These are phyloP conservation scores for Aphelinus atriplicis DNA, from an alignment of 1,140 invertebrate species.

Conservation along the genomic window DNA sequence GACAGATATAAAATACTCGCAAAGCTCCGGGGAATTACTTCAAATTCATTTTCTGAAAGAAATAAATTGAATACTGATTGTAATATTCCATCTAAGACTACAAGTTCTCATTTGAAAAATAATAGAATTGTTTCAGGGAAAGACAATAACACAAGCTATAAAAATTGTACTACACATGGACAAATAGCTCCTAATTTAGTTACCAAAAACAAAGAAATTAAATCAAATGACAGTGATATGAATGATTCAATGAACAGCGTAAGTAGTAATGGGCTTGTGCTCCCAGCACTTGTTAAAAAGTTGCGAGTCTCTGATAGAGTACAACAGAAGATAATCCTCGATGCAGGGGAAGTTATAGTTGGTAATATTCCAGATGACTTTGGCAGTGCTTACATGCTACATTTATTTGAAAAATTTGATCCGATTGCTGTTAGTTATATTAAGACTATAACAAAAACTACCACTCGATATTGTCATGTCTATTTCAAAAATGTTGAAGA, in stretches of 20 bases:
- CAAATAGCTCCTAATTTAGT: neutral
- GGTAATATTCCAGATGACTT: constrained; percentile 51
- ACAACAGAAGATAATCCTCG: constrained; percentile 16
- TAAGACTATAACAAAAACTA: constrained; percentile 17
- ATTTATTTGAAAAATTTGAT: constrained; percentile 52
- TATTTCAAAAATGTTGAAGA: constrained; percentile 52
- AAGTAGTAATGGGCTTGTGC: neutral
- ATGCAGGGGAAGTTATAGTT: constrained; percentile 52
- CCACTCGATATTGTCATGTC: constrained; percentile 53
- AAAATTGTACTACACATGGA: neutral
- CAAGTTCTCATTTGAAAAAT: too few relatives aligned
- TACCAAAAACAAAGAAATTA: too few relatives aligned
- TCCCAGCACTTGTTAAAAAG: too few relatives aligned
- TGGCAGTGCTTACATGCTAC: constrained; percentile 49
- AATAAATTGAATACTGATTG: too few relatives aligned
- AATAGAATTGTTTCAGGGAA: too few relatives aligned
- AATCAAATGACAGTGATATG: too few relatives aligned
- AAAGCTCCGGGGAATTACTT: neutral
- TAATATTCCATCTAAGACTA: too few relatives aligned
- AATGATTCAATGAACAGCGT: neutral
- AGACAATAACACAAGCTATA: neutral
- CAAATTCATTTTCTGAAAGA: neutral
- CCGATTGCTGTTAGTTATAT: constrained; percentile 51
- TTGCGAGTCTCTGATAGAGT: too few relatives aligned
- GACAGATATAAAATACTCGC: neutral